Conservation (phyloP, 2,797 vertebrate genomes). For the Cynodonichthys magdalenae region DNA sequence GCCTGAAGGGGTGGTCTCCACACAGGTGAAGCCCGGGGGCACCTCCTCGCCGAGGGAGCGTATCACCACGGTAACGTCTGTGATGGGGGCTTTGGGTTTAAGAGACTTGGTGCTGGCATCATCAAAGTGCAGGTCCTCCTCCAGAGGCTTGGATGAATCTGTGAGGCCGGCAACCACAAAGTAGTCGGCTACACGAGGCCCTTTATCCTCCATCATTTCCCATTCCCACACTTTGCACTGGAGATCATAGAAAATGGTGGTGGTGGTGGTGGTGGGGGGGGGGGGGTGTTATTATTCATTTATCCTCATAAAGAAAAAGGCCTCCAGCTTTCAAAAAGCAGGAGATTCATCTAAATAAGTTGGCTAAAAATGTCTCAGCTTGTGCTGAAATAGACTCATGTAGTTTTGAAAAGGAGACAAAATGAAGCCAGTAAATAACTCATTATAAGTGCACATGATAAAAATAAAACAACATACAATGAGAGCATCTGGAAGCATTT, state of each 20-base stretch:
- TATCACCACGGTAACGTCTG: constrained; percentile 93
- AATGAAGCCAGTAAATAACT: background rate
- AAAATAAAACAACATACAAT: constrained; percentile 40
- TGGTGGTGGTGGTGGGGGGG: too few relatives aligned
- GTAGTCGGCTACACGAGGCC: constrained; percentile 97
- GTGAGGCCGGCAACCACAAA: constrained; percentile 98
- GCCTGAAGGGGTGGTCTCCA: constrained; percentile 93
- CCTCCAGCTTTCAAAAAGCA: constrained; percentile 22
- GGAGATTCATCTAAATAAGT: background rate
- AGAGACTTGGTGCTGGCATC: constrained; percentile 88
- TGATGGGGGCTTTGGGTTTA: constrained; percentile 94
- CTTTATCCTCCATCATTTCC: constrained; percentile 99
- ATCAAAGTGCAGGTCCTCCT: constrained; percentile 94
- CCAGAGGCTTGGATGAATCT: constrained; percentile 91
- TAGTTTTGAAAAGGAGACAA: constrained; percentile 9
- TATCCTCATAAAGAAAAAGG: constrained; percentile 23
- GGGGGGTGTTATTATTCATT: constrained; percentile 30
- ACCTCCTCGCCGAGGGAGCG: constrained; percentile 96
- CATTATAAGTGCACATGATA: constrained; percentile 8
- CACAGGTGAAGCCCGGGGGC: constrained; percentile 90
- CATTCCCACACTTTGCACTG: constrained; percentile 84
- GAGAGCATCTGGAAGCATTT: constrained; percentile 77
- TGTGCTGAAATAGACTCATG: constrained; percentile 18
- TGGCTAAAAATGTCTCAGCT: background rate
- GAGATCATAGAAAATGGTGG: constrained; percentile 29